Evolutionary conservation across 2,113 vertebrate species (phyloP).

Genomic region (Acrocephalus arundinaceus): DNA sequence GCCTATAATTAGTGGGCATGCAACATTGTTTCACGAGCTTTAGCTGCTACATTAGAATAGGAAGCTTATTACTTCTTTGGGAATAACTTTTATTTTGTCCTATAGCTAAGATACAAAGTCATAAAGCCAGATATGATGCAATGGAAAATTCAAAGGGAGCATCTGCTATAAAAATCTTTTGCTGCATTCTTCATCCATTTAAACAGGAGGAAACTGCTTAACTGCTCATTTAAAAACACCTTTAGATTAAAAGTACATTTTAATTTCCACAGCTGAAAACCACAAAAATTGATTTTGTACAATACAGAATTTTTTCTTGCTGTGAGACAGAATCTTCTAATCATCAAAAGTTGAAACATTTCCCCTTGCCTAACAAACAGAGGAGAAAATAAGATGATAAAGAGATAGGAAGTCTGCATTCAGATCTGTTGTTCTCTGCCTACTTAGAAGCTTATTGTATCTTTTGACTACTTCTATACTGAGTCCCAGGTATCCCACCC

Average conservation of each 20-base stretch:
- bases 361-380: background rate
- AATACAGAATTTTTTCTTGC: background rate
- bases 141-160: background rate
- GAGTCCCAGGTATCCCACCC: background rate
- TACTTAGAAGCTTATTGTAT: background rate
- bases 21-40: conserved; percentile 31
- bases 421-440: background rate
- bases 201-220: background rate
- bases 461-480: background rate
- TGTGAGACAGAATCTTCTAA: background rate
- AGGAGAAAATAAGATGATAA: background rate
- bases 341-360: background rate
- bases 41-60: conserved; percentile 2
- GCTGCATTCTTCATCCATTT: background rate
- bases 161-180: background rate
- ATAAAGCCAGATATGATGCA: background rate
- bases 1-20: background rate
- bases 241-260: background rate
- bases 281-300: background rate
- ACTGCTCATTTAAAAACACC: background rate
- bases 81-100: background rate
- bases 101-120: background rate
- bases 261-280: background rate
- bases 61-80: conserved; percentile 25
- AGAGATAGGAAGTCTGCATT: background rate